phyloP scores from a whole-genome alignment of 2,113 vertebrate genomes.

The Sinocyclocheilus anophthalmus region DNA sequence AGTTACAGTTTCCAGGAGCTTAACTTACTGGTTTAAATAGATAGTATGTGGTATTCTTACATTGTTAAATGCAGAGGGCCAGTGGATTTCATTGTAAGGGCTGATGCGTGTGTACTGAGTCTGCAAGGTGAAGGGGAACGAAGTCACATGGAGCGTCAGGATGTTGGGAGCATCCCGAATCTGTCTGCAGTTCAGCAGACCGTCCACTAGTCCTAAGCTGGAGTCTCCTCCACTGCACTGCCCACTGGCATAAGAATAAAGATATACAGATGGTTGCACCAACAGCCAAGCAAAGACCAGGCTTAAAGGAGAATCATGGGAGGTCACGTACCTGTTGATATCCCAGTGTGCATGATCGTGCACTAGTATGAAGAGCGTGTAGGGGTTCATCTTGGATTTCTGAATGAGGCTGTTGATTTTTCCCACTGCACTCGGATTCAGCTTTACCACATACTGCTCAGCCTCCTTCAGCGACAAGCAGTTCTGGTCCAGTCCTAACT shows the following conservation, averaged over 20 bases:
- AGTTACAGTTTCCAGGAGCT: not conserved
- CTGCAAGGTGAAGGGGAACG: constrained; percentile 94
- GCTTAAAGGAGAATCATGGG: not conserved
- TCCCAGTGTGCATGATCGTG: constrained; percentile 98
- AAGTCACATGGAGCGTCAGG: constrained; percentile 92
- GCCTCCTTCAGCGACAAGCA: constrained; percentile 78
- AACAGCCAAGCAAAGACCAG: not conserved
- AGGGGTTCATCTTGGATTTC: constrained; percentile 87
- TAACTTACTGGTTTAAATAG: not conserved
- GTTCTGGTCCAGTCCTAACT: constrained; percentile 88
- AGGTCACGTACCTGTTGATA: constrained; percentile 81
- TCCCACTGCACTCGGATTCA: constrained; percentile 83
- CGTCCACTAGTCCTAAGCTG: constrained; percentile 84
- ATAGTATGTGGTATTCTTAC: constrained; percentile 63
- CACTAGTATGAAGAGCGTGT: constrained; percentile 92
- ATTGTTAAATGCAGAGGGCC: constrained; percentile 79
- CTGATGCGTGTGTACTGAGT: constrained; percentile 88
- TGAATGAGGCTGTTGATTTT: constrained; percentile 87
- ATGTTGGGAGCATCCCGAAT: constrained; percentile 92
- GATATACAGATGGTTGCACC: constrained; percentile 22
- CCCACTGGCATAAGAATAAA: constrained; percentile 60
- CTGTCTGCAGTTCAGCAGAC: constrained; percentile 89
- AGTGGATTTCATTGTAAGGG: constrained; percentile 71
- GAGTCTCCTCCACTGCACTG: constrained; percentile 72
- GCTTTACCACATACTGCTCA: constrained; percentile 88